Evolutionary conservation across 2,888 invertebrate genomes (phyloP), one percentile per base, ranked within the genome.

Genomic region (Mythimna impura): DNA sequence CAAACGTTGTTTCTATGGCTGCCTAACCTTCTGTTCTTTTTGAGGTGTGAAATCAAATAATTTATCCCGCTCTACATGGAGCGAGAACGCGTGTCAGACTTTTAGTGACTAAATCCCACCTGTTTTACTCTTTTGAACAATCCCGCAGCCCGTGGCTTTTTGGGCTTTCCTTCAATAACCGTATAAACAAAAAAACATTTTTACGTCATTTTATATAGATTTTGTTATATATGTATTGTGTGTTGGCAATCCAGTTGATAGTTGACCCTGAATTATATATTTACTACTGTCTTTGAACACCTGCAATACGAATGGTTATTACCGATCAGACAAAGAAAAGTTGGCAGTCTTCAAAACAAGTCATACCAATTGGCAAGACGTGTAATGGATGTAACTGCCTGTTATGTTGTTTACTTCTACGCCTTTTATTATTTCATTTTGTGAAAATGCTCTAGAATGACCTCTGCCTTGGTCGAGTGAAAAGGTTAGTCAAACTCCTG

Each of bases 321-420:
- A n/a, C 36, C 25, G 25, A 54, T 66, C 25, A 50, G 50, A 52
- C 52, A 66, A 68, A 66, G 47, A 12, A n/a, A 40, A 54, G 25
- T 69, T 69, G 40, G 25, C 30, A 61, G 66, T n/a, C 61, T 30
- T 47, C 17, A 47, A 6, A 47, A 47, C 47, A 17, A 47, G 17
- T 17, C 17, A 17, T 47, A 47, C 17, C 47, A 22, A 62, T 34
- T 62, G 43, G 17, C 62, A 57, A 14, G 9, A 30, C 40, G 8
- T 3, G 14, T 36, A n/a, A 10, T 47, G 12, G 12, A 7, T 30
- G 57, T 20, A 34, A 17, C 17, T 14, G 30, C 30, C 30, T 10
- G 9, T 52, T 10, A n/a, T 54, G 52, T n/a, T n/a, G 4, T 0
- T 22, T 22, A 52, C 1, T n/a, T 9, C n/a, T 22, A 52, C 8